These are phyloP conservation scores for Theonella swinhoei DNA, from an alignment of 37 sponge, comb jelly and placozoan species.

Conservation along the genomic window DNA sequence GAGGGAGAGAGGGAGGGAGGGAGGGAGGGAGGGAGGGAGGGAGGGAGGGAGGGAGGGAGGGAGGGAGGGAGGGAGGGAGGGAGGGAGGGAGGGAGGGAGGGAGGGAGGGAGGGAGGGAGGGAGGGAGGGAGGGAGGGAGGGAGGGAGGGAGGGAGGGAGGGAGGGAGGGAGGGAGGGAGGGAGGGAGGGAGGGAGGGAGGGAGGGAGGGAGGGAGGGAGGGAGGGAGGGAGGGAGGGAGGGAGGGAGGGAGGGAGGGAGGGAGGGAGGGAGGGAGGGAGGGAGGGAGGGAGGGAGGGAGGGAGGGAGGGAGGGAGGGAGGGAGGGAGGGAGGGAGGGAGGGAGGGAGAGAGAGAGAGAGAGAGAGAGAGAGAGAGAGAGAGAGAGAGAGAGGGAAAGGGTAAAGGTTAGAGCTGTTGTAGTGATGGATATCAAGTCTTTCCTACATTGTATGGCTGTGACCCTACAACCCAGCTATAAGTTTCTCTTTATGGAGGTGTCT, in stretches of 20 bases:
- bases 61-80: conserved; percentile 9
- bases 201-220: not conserved
- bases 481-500: too few species aligned
- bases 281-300: conserved; percentile 35
- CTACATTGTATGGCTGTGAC: too few species aligned
- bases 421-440: too few species aligned
- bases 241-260: conserved; percentile 10
- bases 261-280: conserved; percentile 27
- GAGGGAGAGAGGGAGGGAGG: conserved; percentile 4
- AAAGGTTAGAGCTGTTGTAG: too few species aligned
- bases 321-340: conserved; percentile 34
- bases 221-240: not conserved
- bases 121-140: too few species aligned
- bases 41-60: conserved; percentile 27
- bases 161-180: conserved; percentile 22
- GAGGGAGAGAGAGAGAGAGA: not conserved
- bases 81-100: not conserved
- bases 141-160: not conserved
- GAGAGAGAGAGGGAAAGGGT: too few species aligned
- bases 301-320: conserved; percentile 25
- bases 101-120: too few species aligned
- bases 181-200: conserved; percentile 31
- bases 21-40: conserved; percentile 16
- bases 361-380: not conserved
- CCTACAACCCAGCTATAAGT: too few species aligned